Conservation (phyloP, 1,140 invertebrate species). For the Diachasmimorpha longicaudata region DNA sequence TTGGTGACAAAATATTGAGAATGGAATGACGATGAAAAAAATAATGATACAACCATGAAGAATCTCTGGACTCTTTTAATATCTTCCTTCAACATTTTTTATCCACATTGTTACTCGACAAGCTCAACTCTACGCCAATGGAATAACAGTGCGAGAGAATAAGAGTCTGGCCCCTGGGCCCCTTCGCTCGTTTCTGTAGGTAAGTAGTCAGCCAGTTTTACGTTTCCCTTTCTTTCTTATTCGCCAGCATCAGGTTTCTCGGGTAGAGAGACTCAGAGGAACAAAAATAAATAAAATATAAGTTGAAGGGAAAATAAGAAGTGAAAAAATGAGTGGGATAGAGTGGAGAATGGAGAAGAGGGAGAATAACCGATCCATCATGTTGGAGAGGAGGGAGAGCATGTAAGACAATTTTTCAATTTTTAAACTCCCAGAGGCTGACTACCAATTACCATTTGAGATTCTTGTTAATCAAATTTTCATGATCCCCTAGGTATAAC, state of each 20-base stretch:
- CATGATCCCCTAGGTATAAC: neutral
- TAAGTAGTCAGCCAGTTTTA: constrained; percentile 35
- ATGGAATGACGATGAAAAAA: neutral
- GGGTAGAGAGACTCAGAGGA: neutral
- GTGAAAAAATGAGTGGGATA: constrained; percentile 18
- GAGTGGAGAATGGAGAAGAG: constrained; percentile 1
- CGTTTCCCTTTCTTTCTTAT: constrained; percentile 30
- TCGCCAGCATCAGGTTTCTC: constrained; percentile 23
- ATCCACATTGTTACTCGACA: neutral
- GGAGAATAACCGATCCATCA: constrained; percentile 33
- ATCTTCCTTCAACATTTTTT: neutral
- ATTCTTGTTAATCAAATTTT: neutral
- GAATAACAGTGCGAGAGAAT: neutral
- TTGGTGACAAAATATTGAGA: neutral
- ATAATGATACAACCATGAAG: neutral
- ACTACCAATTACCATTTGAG: neutral
- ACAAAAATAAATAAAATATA: constrained; percentile 26
- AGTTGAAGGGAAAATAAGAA: neutral
- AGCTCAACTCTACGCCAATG: neutral
- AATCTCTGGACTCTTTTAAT: neutral
- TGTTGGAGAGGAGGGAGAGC: constrained; percentile 16
- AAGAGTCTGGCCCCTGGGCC: neutral
- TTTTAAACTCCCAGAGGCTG: constrained; percentile 5
- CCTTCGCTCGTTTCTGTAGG: neutral
- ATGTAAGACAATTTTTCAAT: constrained; percentile 1